Percentiles rank a stretch among this genome's conserved stretches.
Evolutionary conservation across 2,113 vertebrate species (phyloP).

Genomic region (Ellobius talpinus): DNA sequence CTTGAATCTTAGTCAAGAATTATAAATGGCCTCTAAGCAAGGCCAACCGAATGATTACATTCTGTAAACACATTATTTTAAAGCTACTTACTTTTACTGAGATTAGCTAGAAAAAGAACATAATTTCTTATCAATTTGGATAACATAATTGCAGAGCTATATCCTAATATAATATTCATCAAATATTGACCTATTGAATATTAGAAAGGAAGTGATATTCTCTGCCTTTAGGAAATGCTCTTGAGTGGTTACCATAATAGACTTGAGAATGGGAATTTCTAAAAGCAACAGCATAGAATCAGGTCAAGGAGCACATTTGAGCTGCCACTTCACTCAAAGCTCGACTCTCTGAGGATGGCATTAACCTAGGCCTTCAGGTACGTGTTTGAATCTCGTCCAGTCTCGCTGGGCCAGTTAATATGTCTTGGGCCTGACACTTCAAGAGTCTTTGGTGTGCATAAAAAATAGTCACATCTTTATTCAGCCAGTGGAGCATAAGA

Average conservation of each 20-base stretch:
- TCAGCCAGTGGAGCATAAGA: slow-evolving; percentile 66
- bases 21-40: background rate
- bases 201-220: slow-evolving; percentile 11
- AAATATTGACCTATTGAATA: background rate
- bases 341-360: background rate
- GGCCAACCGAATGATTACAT: background rate
- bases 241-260: slow-evolving; percentile 53
- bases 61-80: background rate
- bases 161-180: slow-evolving; percentile 5
- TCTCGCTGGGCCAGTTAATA: slow-evolving; percentile 54
- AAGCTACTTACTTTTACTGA: slow-evolving; percentile 9
- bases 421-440: background rate
- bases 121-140: slow-evolving; percentile 43
- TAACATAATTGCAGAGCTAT: slow-evolving; percentile 32
- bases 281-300: slow-evolving; percentile 53
- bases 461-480: slow-evolving; percentile 55
- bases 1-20: background rate
- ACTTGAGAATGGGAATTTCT: slow-evolving; percentile 67
- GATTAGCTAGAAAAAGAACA: background rate
- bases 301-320: background rate
- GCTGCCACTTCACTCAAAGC: background rate
- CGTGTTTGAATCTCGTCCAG: slow-evolving; percentile 7
- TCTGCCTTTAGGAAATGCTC: slow-evolving; percentile 53
- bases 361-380: slow-evolving; percentile 29
- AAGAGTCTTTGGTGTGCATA: background rate